phyloP scores from a whole-genome alignment of 2,113 vertebrate genomes.

The Proteles cristata region DNA sequence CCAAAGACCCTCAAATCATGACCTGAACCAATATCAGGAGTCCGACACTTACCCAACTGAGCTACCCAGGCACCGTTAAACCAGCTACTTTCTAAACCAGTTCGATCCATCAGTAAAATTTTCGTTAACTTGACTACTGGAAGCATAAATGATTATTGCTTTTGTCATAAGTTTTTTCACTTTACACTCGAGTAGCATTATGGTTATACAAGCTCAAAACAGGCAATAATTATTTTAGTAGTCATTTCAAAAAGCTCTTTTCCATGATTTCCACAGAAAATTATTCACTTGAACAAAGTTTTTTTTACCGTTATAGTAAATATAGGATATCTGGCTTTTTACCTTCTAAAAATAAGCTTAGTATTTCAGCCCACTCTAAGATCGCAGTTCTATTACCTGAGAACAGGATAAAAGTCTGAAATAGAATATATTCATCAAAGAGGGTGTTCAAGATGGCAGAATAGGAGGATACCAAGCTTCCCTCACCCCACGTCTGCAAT shows the following conservation, averaged over 20 bases:
- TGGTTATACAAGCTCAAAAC: not conserved
- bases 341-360: conserved; percentile 24
- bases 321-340: not conserved
- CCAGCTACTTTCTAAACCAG: not conserved
- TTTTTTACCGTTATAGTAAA: conserved; percentile 28
- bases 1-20: no score
- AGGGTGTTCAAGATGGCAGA: not conserved
- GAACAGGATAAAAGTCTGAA: conserved; percentile 28
- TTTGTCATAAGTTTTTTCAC: conserved; percentile 7
- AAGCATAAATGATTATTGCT: not conserved
- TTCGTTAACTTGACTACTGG: not conserved
- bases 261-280: conserved; percentile 20
- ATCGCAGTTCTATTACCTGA: not conserved
- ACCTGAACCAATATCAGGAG: no score
- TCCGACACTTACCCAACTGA: no score
- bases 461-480: not conserved
- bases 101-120: not conserved
- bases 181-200: not conserved
- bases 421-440: not conserved
- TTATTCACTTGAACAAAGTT: conserved; percentile 29
- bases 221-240: not conserved
- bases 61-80: not conserved
- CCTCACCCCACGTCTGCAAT: not conserved
- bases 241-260: conserved; percentile 35
- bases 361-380: not conserved